Evolutionary conservation across 1,140 invertebrate genomes (phyloP).

Genomic region (Mizuhopecten yessoensis): DNA sequence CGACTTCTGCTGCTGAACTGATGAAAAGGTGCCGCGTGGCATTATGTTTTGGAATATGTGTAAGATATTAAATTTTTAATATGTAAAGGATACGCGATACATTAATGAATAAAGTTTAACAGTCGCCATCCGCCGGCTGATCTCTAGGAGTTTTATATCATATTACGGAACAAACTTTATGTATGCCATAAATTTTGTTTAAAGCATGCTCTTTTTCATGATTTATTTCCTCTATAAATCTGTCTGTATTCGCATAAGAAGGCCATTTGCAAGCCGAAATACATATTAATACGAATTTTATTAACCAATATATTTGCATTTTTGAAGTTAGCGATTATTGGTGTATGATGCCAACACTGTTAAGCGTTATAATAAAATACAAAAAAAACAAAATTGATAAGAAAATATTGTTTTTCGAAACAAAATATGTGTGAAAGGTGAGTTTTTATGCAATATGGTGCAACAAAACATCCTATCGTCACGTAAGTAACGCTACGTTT

Average conservation of each 20-base stretch:
- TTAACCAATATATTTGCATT: not conserved
- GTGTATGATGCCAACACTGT: not conserved
- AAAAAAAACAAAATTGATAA: not conserved
- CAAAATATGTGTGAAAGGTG: not conserved
- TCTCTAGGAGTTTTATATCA: not conserved
- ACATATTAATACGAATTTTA: conserved; percentile 2
- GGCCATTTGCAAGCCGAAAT: not conserved
- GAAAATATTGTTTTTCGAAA: not conserved
- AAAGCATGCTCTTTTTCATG: not conserved
- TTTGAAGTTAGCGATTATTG: not conserved
- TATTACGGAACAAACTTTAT: conserved; percentile 18
- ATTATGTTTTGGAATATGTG: not conserved
- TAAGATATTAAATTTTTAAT: conserved; percentile 23
- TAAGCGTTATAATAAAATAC: not conserved
- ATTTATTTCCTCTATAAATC: not conserved
- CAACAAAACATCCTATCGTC: not conserved
- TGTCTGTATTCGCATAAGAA: not conserved
- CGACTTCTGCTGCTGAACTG: not conserved
- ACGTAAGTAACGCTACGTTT: no score
- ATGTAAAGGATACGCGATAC: conserved; percentile 31
- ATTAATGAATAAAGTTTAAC: conserved; percentile 18
- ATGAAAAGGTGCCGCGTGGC: conserved; percentile 31
- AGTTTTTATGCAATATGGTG: not conserved
- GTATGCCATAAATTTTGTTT: conserved; percentile 19
- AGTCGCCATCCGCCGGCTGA: not conserved